phyloP scores from a whole-genome alignment of 2,888 invertebrate species.

The Andrena bucephala region DNA sequence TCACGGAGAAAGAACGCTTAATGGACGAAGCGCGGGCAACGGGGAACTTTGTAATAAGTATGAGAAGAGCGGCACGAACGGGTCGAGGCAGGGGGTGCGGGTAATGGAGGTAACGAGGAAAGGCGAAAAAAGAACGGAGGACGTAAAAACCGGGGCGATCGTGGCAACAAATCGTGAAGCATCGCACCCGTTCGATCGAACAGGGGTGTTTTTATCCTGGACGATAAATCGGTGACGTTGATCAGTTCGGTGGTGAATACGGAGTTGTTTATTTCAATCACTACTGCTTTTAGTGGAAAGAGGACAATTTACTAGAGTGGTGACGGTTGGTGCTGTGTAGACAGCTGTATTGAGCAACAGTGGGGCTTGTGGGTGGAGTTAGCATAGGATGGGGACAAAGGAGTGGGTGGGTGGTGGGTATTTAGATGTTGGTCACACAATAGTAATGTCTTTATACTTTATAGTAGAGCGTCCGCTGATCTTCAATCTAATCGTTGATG shows the following conservation, averaged over 20 bases:
- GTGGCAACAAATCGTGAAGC: constrained; percentile 34
- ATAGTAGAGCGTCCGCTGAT: too few relatives aligned
- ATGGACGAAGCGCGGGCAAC: constrained; percentile 30
- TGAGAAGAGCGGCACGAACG: constrained; percentile 10
- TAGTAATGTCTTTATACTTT: too few relatives aligned
- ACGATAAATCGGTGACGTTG: constrained; percentile 30
- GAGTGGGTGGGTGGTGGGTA: too few relatives aligned
- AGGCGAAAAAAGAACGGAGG: background rate
- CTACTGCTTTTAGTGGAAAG: too few relatives aligned
- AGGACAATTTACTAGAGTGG: too few relatives aligned
- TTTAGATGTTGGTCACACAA: too few relatives aligned
- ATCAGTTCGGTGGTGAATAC: background rate
- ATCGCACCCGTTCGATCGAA: background rate
- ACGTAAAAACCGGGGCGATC: constrained; percentile 6
- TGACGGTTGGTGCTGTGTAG: too few relatives aligned
- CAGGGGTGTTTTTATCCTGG: constrained; percentile 2
- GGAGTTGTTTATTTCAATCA: too few relatives aligned
- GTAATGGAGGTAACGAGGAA: background rate
- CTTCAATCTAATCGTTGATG: too few relatives aligned
- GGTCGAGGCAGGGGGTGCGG: background rate
- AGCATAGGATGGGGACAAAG: too few relatives aligned
- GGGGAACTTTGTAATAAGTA: constrained; percentile 56
- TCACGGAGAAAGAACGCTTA: constrained; percentile 65
- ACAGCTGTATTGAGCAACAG: too few relatives aligned
- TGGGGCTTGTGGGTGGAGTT: too few relatives aligned